Conservation (phyloP, 1,140 invertebrate species). For the Drosophila bipectinata region DNA sequence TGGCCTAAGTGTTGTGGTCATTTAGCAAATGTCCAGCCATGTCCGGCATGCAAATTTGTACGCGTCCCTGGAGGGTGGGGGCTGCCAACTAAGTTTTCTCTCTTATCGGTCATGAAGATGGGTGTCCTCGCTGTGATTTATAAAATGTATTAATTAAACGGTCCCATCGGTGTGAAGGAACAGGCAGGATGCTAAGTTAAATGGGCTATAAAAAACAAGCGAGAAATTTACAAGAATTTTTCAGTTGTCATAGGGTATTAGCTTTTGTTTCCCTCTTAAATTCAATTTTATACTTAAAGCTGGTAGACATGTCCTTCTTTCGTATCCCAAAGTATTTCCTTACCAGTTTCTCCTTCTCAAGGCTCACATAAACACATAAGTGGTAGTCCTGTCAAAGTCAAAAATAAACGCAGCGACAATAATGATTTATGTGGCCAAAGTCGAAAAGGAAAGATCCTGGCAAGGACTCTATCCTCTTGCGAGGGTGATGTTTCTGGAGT, state of each 20-base stretch:
- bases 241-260: not conserved
- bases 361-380: constrained; percentile 34
- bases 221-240: not conserved
- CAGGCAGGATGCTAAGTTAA: constrained; percentile 7
- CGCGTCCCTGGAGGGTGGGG: constrained; percentile 11
- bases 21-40: constrained; percentile 76
- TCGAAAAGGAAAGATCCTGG: constrained; percentile 44
- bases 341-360: not conserved
- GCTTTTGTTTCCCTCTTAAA: not conserved
- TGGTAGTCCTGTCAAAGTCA: constrained; percentile 71
- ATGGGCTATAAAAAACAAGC: constrained; percentile 14
- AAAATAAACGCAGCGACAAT: constrained; percentile 75
- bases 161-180: constrained; percentile 31
- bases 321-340: constrained; percentile 1
- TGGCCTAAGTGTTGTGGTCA: constrained; percentile 79
- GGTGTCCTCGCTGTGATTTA: constrained; percentile 56
- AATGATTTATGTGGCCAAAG: constrained; percentile 61
- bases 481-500: constrained; percentile 7
- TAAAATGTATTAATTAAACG: constrained; percentile 79
- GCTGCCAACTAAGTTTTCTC: constrained; percentile 25
- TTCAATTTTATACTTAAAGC: not conserved
- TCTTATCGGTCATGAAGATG: constrained; percentile 39
- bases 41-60: constrained; percentile 75
- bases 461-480: constrained; percentile 22
- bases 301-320: not conserved